phyloP scores from a whole-genome alignment of 1,140 invertebrate genomes.

The Drosophila littoralis region DNA sequence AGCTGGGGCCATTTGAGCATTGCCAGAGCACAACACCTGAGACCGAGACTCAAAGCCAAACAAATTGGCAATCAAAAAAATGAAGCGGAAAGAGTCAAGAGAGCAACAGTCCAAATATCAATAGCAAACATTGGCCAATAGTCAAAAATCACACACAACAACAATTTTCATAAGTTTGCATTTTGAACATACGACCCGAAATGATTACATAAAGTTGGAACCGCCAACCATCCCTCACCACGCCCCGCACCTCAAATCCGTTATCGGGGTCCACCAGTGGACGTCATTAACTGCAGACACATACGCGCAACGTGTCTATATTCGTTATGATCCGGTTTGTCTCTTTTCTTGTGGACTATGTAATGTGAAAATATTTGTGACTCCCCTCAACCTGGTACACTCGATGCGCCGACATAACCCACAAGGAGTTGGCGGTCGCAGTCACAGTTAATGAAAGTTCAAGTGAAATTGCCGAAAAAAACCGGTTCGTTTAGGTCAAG shows the following conservation, averaged over 20 bases:
- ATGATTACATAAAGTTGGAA: constrained; percentile 65
- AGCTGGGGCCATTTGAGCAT: constrained; percentile 22
- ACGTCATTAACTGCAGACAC: constrained; percentile 40
- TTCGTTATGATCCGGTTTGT: constrained; percentile 66
- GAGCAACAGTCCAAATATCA: constrained; percentile 43
- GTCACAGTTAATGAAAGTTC: constrained; percentile 73
- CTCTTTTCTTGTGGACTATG: constrained; percentile 19
- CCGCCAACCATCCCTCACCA: too few species aligned
- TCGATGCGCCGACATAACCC: constrained; percentile 1
- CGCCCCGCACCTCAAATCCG: constrained; percentile 3
- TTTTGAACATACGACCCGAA: constrained; percentile 47
- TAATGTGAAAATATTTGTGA: constrained; percentile 43
- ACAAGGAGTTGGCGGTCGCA: constrained; percentile 52
- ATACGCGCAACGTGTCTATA: constrained; percentile 8
- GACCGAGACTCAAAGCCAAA: constrained; percentile 47
- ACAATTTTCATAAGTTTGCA: constrained; percentile 59
- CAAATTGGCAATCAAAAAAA: constrained; percentile 47
- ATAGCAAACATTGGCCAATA: constrained; percentile 67
- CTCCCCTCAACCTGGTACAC: neutral
- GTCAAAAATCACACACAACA: constrained; percentile 5
- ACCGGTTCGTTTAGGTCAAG: constrained; percentile 65
- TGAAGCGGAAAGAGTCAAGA: constrained; percentile 48
- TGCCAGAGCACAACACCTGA: constrained; percentile 51
- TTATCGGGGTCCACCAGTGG: constrained; percentile 35
- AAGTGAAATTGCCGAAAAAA: constrained; percentile 72